A percentile compares a stretch with the other conserved stretches of the same genome.
These are phyloP conservation scores for Onchidella celtica DNA, from an alignment of 2,888 invertebrate genomes.

Conservation along the genomic window DNA sequence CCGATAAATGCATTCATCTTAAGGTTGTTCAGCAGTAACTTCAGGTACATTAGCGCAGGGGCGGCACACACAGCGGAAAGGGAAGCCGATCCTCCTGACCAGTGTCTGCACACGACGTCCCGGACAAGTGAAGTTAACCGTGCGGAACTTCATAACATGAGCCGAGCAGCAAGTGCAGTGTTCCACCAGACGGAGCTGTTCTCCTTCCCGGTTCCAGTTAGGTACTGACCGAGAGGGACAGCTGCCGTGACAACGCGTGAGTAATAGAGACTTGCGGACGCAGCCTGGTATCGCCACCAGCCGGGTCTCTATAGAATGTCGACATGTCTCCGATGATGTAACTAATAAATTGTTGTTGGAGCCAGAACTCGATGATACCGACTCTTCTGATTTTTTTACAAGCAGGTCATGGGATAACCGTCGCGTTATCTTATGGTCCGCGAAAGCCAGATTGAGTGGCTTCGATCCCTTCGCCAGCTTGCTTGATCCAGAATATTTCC, in stretches of 20 bases:
- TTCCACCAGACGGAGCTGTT: conserved; percentile 47
- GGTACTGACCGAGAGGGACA: conserved; percentile 57
- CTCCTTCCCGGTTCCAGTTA: conserved; percentile 51
- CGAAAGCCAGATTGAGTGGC: too few species aligned
- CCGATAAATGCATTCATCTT: conserved; percentile 49
- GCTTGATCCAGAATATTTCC: too few species aligned
- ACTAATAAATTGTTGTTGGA: background rate
- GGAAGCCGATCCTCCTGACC: conserved; percentile 27
- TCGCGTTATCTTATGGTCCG: too few species aligned
- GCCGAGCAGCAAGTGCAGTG: conserved; percentile 60
- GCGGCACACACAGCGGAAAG: conserved; percentile 56
- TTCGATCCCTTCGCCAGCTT: too few species aligned
- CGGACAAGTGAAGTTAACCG: conserved; percentile 50
- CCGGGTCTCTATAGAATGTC: conserved; percentile 8
- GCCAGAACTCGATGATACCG: too few species aligned
- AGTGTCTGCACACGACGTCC: background rate
- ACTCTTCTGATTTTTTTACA: too few species aligned
- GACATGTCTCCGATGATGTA: conserved; percentile 9
- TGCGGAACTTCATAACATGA: conserved; percentile 27
- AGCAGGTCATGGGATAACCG: too few species aligned
- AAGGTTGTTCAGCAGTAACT: conserved; percentile 51
- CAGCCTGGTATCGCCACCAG: conserved; percentile 51
- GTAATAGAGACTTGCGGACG: conserved; percentile 35
- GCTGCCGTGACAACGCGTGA: conserved; percentile 51
- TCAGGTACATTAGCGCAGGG: conserved; percentile 55